These are phyloP conservation scores for Urosaurus nigricauda DNA, from an alignment of 2,797 vertebrate genomes.

Conservation along the genomic window DNA sequence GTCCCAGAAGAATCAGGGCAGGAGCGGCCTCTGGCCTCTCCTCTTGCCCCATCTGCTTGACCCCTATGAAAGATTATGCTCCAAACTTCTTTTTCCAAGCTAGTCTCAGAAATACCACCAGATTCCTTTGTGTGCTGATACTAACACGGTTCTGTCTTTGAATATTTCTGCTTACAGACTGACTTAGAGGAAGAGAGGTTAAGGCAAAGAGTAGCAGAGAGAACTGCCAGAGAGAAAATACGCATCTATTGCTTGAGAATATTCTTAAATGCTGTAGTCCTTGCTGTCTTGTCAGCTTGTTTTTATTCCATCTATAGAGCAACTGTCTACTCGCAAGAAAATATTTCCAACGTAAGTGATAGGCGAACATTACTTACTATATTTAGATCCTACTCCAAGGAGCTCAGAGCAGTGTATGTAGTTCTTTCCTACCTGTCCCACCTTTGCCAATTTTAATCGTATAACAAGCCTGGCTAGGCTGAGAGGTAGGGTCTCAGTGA, in stretches of 20 bases:
- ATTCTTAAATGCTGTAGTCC: constrained; percentile 89
- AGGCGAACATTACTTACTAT: neutral
- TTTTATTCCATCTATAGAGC: constrained; percentile 93
- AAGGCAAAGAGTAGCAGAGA: constrained; percentile 88
- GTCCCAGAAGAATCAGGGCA: too few species aligned
- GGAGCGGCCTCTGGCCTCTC: too few species aligned
- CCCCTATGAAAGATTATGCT: too few species aligned
- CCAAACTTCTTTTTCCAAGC: too few species aligned
- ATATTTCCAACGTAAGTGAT: constrained; percentile 74
- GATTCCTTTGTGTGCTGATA: too few species aligned
- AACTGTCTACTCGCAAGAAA: constrained; percentile 89
- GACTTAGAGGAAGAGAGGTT: constrained; percentile 94
- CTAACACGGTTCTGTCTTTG: too few species aligned
- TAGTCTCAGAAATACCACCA: too few species aligned
- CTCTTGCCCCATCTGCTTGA: too few species aligned
- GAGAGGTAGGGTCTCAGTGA: neutral
- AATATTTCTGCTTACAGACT: constrained; percentile 77
- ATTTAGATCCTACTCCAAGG: neutral
- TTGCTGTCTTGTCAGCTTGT: constrained; percentile 85
- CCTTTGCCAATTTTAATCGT: neutral
- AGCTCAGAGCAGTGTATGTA: neutral
- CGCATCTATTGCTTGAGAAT: constrained; percentile 88
- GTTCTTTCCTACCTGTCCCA: neutral
- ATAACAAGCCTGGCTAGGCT: neutral
- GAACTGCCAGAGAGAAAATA: constrained; percentile 84